A percentile compares a stretch with the other conserved stretches of the same genome.
phyloP scores from a whole-genome alignment of 2,797 vertebrate species.

The Hyperoplus lanceolatus region DNA sequence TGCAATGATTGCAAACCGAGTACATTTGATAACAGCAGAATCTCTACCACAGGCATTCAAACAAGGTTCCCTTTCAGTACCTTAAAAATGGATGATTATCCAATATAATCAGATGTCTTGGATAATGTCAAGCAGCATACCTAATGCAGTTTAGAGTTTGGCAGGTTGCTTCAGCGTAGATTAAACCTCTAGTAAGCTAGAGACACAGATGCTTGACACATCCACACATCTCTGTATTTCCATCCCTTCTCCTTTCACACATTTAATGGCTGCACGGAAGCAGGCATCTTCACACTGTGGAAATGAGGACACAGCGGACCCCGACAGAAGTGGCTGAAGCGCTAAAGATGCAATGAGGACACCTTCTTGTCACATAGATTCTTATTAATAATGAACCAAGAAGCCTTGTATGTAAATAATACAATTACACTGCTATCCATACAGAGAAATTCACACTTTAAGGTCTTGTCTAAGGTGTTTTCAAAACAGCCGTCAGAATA shows the following conservation, averaged over 20 bases:
- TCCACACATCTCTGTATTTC: conserved; percentile 18
- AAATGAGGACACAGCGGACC: conserved; percentile 46
- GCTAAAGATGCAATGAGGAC: conserved; percentile 22
- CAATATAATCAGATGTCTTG: conserved; percentile 44
- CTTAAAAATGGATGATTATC: conserved; percentile 46
- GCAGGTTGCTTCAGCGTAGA: conserved; percentile 25
- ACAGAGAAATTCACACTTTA: background rate
- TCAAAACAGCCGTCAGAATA: conserved; percentile 2
- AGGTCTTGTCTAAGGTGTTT: conserved; percentile 5
- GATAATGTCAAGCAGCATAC: conserved; percentile 36
- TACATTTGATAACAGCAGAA: conserved; percentile 42
- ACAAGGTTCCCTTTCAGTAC: conserved; percentile 38
- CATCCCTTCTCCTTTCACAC: conserved; percentile 30
- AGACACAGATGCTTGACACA: conserved; percentile 51
- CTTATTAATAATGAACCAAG: conserved; percentile 34
- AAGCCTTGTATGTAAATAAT: conserved; percentile 4
- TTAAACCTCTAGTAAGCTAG: conserved; percentile 48
- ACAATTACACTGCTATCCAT: background rate
- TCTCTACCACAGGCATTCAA: conserved; percentile 28
- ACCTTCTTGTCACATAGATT: conserved; percentile 34
- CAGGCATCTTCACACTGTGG: conserved; percentile 18
- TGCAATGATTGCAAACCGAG: conserved; percentile 16
- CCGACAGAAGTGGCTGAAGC: conserved; percentile 24
- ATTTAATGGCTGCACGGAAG: conserved; percentile 29
- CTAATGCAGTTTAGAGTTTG: conserved; percentile 49